These are phyloP conservation scores for Propithecus deckenii DNA, from an alignment of 2,797 vertebrate genomes.

Conservation along the genomic window DNA sequence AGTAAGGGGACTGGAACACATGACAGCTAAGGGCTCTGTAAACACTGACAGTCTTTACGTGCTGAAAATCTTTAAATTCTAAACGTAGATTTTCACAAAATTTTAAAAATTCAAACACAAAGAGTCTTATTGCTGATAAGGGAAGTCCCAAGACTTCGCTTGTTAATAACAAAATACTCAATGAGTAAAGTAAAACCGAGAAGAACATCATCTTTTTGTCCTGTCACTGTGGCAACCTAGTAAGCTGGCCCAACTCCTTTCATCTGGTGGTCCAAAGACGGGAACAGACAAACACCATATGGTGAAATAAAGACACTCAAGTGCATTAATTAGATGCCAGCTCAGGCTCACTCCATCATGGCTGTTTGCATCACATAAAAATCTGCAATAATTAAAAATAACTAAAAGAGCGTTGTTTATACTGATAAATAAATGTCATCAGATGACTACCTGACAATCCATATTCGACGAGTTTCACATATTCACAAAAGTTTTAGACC, in stretches of 20 bases:
- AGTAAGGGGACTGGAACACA: background rate
- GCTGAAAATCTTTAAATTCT: slow-evolving; percentile 1
- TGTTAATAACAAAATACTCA: slow-evolving; percentile 8
- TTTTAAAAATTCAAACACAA: slow-evolving; percentile 20
- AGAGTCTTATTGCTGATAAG: background rate
- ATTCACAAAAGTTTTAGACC: slow-evolving; percentile 23
- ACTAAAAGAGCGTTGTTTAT: background rate
- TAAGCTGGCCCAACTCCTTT: background rate
- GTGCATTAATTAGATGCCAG: background rate
- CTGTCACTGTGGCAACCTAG: slow-evolving; percentile 37
- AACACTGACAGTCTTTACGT: background rate
- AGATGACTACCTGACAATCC: background rate
- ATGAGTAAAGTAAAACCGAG: slow-evolving; percentile 24
- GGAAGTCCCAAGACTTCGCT: background rate
- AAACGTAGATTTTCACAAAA: slow-evolving; percentile 19
- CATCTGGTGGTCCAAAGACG: background rate
- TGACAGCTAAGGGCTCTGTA: background rate
- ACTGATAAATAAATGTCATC: background rate
- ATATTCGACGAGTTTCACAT: background rate
- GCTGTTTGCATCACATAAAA: background rate
- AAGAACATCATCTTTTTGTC: background rate
- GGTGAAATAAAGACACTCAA: slow-evolving; percentile 44
- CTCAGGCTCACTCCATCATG: background rate
- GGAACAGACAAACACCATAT: slow-evolving; percentile 28
- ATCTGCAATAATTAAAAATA: slow-evolving; percentile 33